A percentile compares a stretch with the other conserved stretches of the same genome.
These are phyloP conservation scores for Zeugodacus cucurbitae DNA, from an alignment of 1,140 invertebrate species.

Conservation along the genomic window DNA sequence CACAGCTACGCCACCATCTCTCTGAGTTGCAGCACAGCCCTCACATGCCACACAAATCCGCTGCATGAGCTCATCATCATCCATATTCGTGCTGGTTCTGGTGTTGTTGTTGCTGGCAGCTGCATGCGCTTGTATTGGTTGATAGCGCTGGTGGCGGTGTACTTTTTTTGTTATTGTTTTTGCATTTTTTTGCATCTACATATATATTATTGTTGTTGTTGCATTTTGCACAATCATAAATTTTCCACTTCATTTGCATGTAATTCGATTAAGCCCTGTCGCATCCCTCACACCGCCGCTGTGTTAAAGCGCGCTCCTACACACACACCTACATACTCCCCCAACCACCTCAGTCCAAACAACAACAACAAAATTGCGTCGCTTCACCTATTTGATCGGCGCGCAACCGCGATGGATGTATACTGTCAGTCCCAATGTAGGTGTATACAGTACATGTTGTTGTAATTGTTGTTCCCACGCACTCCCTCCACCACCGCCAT, in stretches of 20 bases:
- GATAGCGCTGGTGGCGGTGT: not conserved
- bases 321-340: not conserved
- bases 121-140: not conserved
- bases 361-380: not conserved
- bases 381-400: not conserved
- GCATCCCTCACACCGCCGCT: not conserved
- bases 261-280: conserved; percentile 39
- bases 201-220: not conserved
- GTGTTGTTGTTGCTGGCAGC: not conserved
- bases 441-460: not conserved
- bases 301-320: not conserved
- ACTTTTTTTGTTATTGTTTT: not conserved
- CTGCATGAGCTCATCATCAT: not conserved
- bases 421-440: conserved; percentile 16
- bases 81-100: not conserved
- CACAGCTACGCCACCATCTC: not conserved
- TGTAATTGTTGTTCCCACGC: not conserved
- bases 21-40: not conserved
- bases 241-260: conserved; percentile 41
- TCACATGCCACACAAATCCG: not conserved
- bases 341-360: not conserved
- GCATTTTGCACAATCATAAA: conserved; percentile 32
- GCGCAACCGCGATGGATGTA: conserved; percentile 27
- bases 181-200: not conserved
- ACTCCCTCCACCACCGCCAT: not conserved